Percentiles rank a stretch among this genome's conserved stretches.
Conservation (phyloP, 2,888 invertebrate genomes). For the Plebejus anna region DNA sequence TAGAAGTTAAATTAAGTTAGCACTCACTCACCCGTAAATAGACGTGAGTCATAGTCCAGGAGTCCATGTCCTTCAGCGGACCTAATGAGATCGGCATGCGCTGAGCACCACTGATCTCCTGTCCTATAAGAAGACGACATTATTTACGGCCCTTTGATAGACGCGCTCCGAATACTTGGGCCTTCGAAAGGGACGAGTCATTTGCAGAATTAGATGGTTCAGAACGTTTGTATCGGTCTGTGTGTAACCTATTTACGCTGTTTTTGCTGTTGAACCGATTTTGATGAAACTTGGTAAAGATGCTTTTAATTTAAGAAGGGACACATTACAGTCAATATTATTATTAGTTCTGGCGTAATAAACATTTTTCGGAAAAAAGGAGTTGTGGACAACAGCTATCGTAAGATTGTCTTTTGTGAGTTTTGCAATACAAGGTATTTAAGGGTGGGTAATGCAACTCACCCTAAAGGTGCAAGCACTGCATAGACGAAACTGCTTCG, state of each 20-base stretch:
- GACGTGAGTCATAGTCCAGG: not conserved
- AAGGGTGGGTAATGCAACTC: too few relatives aligned
- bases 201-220: not conserved
- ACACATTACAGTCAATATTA: too few relatives aligned
- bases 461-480: too few relatives aligned
- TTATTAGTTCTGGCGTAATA: too few relatives aligned
- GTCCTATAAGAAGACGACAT: slow-evolving; percentile 19
- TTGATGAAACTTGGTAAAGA: too few relatives aligned
- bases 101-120: slow-evolving; percentile 11
- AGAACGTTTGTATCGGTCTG: not conserved
- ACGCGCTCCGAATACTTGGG: not conserved
- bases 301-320: too few relatives aligned
- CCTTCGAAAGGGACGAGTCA: not conserved
- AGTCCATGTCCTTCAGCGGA: not conserved
- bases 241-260: not conserved
- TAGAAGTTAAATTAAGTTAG: not conserved
- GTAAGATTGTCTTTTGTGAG: too few relatives aligned
- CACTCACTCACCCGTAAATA: slow-evolving; percentile 23
- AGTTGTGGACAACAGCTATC: too few relatives aligned
- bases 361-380: too few relatives aligned
- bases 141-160: slow-evolving; percentile 11
- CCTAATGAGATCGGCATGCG: slow-evolving; percentile 20
- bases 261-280: too few relatives aligned
- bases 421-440: too few relatives aligned
- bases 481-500: too few relatives aligned